phyloP scores from a whole-genome alignment of 2,113 vertebrate species.

The Polypterus senegalus region DNA sequence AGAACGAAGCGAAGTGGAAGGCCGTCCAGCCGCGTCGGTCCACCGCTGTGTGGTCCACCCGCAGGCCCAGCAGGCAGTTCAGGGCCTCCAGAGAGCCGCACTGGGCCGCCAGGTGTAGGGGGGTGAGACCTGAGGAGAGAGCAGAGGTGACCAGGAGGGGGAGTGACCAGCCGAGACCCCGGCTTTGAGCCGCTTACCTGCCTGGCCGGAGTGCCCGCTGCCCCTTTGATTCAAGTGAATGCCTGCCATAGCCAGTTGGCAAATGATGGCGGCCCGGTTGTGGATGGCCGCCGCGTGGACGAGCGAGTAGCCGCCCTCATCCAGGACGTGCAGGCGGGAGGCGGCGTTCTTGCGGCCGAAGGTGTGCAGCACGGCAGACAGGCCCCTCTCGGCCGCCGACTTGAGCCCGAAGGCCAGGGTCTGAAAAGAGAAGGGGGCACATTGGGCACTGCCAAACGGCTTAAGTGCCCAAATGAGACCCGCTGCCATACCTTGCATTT shows the following conservation, averaged over 20 bases:
- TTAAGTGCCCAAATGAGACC: no score
- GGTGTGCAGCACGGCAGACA: constrained; percentile 47
- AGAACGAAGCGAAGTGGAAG: constrained; percentile 56
- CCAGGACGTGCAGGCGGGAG: constrained; percentile 38
- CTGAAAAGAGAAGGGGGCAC: constrained; percentile 26
- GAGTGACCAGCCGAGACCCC: no score
- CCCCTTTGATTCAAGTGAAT: constrained; percentile 46
- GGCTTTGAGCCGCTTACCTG: constrained; percentile 24
- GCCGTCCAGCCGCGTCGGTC: constrained; percentile 55
- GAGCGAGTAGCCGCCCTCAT: constrained; percentile 45
- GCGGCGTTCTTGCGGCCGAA: constrained; percentile 44
- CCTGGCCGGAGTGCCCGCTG: constrained; percentile 18
- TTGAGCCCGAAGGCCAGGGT: constrained; percentile 45
- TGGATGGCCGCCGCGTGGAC: constrained; percentile 50
- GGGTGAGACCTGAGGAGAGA: constrained; percentile 35
- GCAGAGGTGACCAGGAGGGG: no score
- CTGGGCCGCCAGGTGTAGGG: constrained; percentile 52
- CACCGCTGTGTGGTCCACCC: constrained; percentile 35
- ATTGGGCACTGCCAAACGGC: no score
- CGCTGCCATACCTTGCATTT: constrained; percentile 52
- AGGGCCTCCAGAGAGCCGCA: constrained; percentile 47
- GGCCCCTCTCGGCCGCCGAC: constrained; percentile 46
- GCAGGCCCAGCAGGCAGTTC: constrained; percentile 44
- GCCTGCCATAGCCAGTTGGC: constrained; percentile 40
- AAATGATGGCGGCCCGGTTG: constrained; percentile 44